Evolutionary conservation across 2,888 invertebrate species (phyloP).

Genomic region (Malacosoma neustria): DNA sequence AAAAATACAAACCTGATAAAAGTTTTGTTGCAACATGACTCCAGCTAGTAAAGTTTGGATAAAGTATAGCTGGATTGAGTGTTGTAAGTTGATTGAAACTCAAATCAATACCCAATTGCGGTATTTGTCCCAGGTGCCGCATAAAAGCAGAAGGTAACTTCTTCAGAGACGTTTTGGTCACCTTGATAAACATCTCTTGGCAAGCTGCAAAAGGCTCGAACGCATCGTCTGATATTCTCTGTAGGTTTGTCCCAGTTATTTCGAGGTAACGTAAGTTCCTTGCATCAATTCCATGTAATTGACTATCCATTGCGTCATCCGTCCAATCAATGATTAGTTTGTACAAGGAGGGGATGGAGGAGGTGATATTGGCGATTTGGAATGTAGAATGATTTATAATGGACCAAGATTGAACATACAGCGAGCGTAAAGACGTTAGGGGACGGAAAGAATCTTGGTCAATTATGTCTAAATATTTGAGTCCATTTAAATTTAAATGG

Average conservation of each 20-base stretch:
- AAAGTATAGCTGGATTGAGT: conserved; percentile 88
- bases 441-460: conserved; percentile 84
- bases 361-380: conserved; percentile 81
- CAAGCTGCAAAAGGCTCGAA: conserved; percentile 83
- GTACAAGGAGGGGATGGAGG: conserved; percentile 82
- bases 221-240: conserved; percentile 83
- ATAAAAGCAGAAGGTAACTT: conserved; percentile 88
- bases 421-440: conserved; percentile 80
- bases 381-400: conserved; percentile 79
- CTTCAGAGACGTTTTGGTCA: conserved; percentile 84
- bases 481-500: conserved; percentile 82
- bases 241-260: conserved; percentile 84
- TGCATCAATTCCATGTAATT: conserved; percentile 84
- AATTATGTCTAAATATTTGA: conserved; percentile 82
- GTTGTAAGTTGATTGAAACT: conserved; percentile 86
- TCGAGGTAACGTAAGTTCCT: conserved; percentile 87
- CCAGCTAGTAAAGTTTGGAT: conserved; percentile 90
- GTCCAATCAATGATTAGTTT: conserved; percentile 85
- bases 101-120: conserved; percentile 87
- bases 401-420: conserved; percentile 84
- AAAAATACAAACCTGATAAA: conserved; percentile 81
- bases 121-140: conserved; percentile 83
- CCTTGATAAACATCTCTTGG: conserved; percentile 84
- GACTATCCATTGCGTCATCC: conserved; percentile 82
- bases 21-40: conserved; percentile 90